phyloP scores from a whole-genome alignment of 2,113 vertebrate genomes.

The Sitta europaea region DNA sequence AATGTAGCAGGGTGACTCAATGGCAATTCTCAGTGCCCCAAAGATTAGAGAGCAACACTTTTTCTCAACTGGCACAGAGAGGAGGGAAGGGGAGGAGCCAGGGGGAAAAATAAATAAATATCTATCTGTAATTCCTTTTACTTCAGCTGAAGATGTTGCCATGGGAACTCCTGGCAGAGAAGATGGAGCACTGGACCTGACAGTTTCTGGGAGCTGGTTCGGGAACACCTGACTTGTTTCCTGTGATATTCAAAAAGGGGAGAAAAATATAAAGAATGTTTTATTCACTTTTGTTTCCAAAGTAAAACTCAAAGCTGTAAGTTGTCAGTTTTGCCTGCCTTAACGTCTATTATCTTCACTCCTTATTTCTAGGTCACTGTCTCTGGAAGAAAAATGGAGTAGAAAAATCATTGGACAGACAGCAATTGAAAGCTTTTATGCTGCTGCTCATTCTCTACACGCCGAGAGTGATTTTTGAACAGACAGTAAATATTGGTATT shows the following conservation, averaged over 20 bases:
- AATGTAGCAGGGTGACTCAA: not conserved
- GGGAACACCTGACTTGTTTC: not conserved
- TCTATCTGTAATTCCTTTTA: conserved; percentile 25
- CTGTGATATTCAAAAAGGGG: not conserved
- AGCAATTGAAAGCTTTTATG: not conserved
- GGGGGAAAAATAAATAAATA: not conserved
- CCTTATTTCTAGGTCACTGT: not conserved
- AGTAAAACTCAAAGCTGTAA: not conserved
- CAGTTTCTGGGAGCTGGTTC: conserved; percentile 5
- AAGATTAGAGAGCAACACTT: not conserved
- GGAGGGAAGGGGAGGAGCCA: not conserved
- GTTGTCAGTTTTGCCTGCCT: not conserved
- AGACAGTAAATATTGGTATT: not conserved
- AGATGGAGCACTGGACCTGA: not conserved
- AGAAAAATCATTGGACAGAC: not conserved
- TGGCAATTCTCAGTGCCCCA: not conserved
- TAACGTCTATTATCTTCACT: not conserved
- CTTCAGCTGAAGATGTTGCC: conserved; percentile 35
- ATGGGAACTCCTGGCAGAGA: conserved; percentile 53
- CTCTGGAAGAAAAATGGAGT: not conserved
- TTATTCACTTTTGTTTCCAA: not conserved
- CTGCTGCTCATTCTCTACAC: not conserved
- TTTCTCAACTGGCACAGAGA: not conserved
- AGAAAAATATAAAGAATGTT: not conserved
- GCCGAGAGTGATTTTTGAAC: not conserved